Evolutionary conservation across 2,888 invertebrate genomes (phyloP), one percentile per base, ranked within the genome.

Genomic region (Pollenia amentaria): DNA sequence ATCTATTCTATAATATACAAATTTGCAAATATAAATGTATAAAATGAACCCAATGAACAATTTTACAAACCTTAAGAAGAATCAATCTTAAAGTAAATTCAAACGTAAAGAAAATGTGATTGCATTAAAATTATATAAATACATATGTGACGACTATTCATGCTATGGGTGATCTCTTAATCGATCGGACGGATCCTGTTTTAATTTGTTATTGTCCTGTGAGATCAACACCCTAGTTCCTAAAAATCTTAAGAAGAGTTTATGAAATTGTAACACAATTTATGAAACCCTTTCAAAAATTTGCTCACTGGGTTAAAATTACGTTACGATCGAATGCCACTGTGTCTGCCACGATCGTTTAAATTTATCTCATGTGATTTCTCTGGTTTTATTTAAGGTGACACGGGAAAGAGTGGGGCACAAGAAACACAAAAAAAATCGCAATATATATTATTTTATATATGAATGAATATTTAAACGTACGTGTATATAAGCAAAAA

Each of bases 301-400:
- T 40, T 82, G 77, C 67, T 73, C 51, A 67, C 51, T 82, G 82
- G 82, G 84, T 67, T 60, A 40, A 57, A 46, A 73, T 46, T 73
- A 75, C 62, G 42, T 53, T 84, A 79, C 77, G 81, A 64, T 78
- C 85, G 78, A 84, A 77, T 88, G 89, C 89, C 89, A 89, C 51
- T 72, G 57, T 89, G 89, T 89, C 89, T 89, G 87, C 88, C 88
- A 82, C 65, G 86, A 72, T 80, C 83, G 83, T 64, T 75, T 80
- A 55, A 83, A 77, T 79, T 65, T 75, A 86, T 75, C 73, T 80
- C 72, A 81, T 84, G 76, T 87, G 76, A 87, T 84, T 86, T 75
- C 64, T 60, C 53, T 76, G 80, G 81, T 83, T 82, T 73, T 87
- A 64, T 21, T 77, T 44, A 44, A 65, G 53, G 48, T 12, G n/a